These are phyloP conservation scores for Pollenia amentaria DNA, from an alignment of 2,888 invertebrate species.

Conservation along the genomic window DNA sequence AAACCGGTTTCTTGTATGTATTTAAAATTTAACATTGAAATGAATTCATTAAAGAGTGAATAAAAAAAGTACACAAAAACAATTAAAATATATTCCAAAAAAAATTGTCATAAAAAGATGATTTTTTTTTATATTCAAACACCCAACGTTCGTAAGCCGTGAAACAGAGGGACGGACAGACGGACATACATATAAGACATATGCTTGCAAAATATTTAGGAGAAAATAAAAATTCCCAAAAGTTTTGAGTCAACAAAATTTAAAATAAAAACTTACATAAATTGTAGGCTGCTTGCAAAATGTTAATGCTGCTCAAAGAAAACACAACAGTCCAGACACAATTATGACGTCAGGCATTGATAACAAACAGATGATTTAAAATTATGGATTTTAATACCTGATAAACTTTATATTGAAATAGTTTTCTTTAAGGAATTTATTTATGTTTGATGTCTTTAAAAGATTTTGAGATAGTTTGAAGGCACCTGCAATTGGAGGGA, in stretches of 20 bases:
- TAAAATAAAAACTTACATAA: neutral
- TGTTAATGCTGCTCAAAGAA: slow-evolving; percentile 1
- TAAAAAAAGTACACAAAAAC: neutral
- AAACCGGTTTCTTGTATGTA: slow-evolving; percentile 39
- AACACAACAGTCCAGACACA: neutral
- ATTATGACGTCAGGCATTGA: neutral
- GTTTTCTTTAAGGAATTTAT: too few species aligned
- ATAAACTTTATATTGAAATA: too few species aligned
- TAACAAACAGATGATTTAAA: neutral
- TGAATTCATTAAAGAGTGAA: slow-evolving; percentile 1
- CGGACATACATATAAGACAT: neutral
- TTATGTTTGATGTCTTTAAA: too few species aligned
- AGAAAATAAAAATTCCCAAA: slow-evolving; percentile 22
- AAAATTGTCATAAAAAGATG: slow-evolving; percentile 54
- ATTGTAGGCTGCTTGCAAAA: slow-evolving; percentile 18
- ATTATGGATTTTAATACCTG: too few species aligned
- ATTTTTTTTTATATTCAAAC: slow-evolving; percentile 27
- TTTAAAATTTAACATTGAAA: slow-evolving; percentile 44
- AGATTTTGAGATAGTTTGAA: too few species aligned
- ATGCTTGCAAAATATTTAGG: neutral
- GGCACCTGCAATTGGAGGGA: too few species aligned
- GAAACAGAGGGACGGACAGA: neutral
- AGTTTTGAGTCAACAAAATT: neutral
- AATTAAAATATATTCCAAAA: slow-evolving; percentile 17
- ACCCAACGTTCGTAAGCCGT: slow-evolving; percentile 25